A percentile compares a stretch with the other conserved stretches of the same genome.
These are phyloP conservation scores for Notolabrus celidotus DNA, from an alignment of 2,797 vertebrate genomes.

Conservation along the genomic window DNA sequence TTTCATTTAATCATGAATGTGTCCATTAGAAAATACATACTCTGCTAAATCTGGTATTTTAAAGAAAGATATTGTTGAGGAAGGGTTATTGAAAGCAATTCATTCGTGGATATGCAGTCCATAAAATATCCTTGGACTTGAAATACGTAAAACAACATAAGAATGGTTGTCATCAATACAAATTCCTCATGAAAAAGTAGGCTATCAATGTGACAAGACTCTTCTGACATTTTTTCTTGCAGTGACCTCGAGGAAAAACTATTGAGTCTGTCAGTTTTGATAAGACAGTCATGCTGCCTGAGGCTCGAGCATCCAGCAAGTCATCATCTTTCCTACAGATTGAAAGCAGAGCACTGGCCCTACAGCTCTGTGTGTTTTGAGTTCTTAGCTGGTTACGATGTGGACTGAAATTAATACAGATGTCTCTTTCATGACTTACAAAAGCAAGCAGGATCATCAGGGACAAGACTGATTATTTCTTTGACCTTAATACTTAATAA, in stretches of 20 bases:
- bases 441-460: too few relatives aligned
- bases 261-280: slow-evolving; percentile 17
- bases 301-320: slow-evolving; percentile 15
- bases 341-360: slow-evolving; percentile 25
- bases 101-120: too few relatives aligned
- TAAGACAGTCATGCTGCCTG: slow-evolving; percentile 24
- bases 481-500: too few relatives aligned
- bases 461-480: too few relatives aligned
- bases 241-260: slow-evolving; percentile 23
- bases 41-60: too few relatives aligned
- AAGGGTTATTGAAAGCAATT: too few relatives aligned
- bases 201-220: slow-evolving; percentile 1
- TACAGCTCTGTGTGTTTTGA: too few relatives aligned
- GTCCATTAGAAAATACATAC: too few relatives aligned
- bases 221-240: slow-evolving; percentile 2
- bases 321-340: slow-evolving; percentile 29
- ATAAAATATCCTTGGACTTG: background rate
- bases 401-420: too few relatives aligned
- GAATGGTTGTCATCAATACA: background rate
- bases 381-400: background rate
- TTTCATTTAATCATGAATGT: too few relatives aligned
- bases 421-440: too few relatives aligned
- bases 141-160: background rate
- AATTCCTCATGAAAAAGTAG: slow-evolving; percentile 9
- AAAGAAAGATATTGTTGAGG: too few relatives aligned